Base-by-base conservation (phyloP, 2,113 vertebrate genomes). In the Chroicocephalus ridibundus region DNA sequence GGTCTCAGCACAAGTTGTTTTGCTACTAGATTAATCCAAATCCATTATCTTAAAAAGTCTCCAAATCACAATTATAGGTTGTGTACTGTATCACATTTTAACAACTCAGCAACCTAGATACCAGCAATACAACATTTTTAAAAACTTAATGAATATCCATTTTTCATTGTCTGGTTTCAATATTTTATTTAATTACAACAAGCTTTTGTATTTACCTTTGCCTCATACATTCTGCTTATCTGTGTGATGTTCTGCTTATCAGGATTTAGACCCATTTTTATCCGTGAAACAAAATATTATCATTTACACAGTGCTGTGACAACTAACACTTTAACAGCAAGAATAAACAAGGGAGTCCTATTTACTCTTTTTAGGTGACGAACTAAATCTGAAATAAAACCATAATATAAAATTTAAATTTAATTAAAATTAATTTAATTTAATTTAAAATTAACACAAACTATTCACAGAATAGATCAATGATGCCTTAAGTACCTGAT, bases 191-290 rank as follows among this genome's bases (percentile, higher is more conserved):
- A 54, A 88, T 34, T 89, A 65, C 65, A 96, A 86, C 40, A 94
- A 84, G 29, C 32, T 96, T 97, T 95, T 84, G 68, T 81, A 61
- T 94, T 90, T 90, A 96, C 36, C 95, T 96, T 70, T 58, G 51
- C n/a, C 62, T 92, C 82, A 44, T 83, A 92, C 62, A 83, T 66
- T 95, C 90, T 79, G 93, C 68, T 94, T 82, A 84, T 68, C 58
- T 94, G 87, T 66, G n/a, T 93, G 64, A 90, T 89, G 88, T 34
- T 96, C 75, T 85, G 80, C 87, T 96, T 93, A 91, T 49, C 62
- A 88, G 74, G 34, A 94, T 96, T 88, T 94, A 84, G 82, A 89
- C 44, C 68, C 3, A 66, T 84, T 94, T 92, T 97, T 92, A 51
- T 82, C 84, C 90, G 49, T 72, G 47, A 93, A 96, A 92, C 36